These are phyloP conservation scores for Oreohelix idahoensis DNA, from an alignment of 1,140 invertebrate species.

Conservation along the genomic window DNA sequence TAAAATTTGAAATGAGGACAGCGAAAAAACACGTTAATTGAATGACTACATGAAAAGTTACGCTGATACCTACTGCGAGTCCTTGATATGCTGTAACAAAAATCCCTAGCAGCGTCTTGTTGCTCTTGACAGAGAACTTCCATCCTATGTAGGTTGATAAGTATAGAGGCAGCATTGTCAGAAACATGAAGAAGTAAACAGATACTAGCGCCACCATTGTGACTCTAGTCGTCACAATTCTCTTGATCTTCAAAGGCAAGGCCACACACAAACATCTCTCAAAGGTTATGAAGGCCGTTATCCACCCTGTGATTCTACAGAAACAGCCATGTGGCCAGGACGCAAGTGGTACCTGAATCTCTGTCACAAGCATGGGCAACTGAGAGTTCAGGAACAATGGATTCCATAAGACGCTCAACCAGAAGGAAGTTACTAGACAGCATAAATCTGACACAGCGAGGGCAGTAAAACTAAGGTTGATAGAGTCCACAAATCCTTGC, in stretches of 20 bases:
- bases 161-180: neutral
- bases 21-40: neutral
- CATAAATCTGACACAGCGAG: neutral
- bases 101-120: neutral
- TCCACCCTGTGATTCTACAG: neutral
- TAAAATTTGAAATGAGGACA: neutral
- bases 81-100: neutral
- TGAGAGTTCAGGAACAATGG: neutral
- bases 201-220: too few relatives aligned
- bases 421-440: neutral
- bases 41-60: neutral
- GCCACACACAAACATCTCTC: conserved; percentile 14
- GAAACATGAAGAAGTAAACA: neutral
- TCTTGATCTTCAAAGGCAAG: neutral
- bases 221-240: neutral
- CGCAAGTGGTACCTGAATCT: neutral
- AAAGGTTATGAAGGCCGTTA: neutral
- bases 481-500: neutral
- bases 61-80: too few relatives aligned
- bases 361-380: neutral
- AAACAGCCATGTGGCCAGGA: neutral
- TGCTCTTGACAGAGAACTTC: neutral
- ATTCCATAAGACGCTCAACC: neutral
- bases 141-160: neutral
- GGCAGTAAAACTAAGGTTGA: neutral